A percentile compares a stretch with the other conserved stretches of the same genome.
Conservation (phyloP, 2,113 vertebrate species). For the Amazona vittata region DNA sequence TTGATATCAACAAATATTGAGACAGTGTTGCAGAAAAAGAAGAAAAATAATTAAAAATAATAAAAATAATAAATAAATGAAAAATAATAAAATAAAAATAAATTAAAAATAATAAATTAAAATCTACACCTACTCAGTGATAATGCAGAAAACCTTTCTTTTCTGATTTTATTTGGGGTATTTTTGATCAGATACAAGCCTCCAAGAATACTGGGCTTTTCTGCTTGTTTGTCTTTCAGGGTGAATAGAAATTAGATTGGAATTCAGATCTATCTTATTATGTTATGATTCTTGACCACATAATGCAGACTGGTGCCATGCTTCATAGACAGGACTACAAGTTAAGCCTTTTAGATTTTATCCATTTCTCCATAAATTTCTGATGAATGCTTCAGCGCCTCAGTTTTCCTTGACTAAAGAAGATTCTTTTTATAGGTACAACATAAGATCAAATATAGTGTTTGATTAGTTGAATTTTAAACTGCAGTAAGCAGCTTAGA, state of each 20-base stretch:
- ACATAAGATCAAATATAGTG: neutral
- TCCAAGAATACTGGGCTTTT: neutral
- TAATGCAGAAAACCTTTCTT: neutral
- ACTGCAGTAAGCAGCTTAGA: neutral
- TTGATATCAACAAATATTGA: slow-evolving; percentile 1
- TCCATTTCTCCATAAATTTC: neutral
- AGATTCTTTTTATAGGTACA: neutral
- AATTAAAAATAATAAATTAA: neutral
- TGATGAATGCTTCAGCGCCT: neutral
- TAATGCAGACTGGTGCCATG: neutral
- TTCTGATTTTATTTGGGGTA: neutral
- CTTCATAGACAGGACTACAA: neutral
- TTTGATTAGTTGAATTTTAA: neutral
- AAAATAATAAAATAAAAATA: too few species aligned
- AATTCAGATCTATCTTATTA: neutral
- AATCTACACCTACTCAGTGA: neutral
- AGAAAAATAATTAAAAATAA: neutral
- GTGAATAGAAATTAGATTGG: neutral
- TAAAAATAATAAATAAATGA: too few species aligned
- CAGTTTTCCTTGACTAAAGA: neutral
- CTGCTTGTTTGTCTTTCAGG: neutral
- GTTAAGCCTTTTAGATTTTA: neutral
- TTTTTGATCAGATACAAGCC: neutral
- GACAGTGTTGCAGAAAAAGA: neutral
- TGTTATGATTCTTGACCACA: neutral